Conservation (phyloP, 2,113 vertebrate species). For the Synodontis membranacea region DNA sequence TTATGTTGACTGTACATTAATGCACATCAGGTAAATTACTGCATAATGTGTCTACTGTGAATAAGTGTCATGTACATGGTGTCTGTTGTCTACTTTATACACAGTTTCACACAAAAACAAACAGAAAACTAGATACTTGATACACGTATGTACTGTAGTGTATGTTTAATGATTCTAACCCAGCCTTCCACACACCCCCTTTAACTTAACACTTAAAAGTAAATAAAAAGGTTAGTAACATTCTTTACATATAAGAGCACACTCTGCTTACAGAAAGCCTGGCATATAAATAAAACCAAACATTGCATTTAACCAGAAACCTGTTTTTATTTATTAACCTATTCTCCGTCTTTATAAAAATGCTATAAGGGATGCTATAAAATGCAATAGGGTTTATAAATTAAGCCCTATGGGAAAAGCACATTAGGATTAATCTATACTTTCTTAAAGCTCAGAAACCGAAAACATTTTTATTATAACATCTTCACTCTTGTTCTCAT, state of each 20-base stretch:
- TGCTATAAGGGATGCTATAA: no score
- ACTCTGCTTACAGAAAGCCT: background rate
- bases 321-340: background rate
- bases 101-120: background rate
- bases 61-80: background rate
- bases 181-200: background rate
- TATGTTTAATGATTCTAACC: background rate
- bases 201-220: background rate
- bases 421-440: background rate
- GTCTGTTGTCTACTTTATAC: background rate
- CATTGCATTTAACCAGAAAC: background rate
- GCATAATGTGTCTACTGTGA: background rate
- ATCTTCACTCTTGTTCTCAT: background rate
- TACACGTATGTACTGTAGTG: no score
- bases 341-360: no score
- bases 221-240: background rate
- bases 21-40: no score
- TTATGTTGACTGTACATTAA: background rate
- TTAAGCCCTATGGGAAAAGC: background rate
- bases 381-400: no score
- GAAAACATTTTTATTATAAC: background rate
- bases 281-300: background rate
- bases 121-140: background rate
- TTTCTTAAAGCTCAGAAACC: background rate
- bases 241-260: background rate